phyloP scores from a whole-genome alignment of 2,113 vertebrate species.

The Azemiops feae region DNA sequence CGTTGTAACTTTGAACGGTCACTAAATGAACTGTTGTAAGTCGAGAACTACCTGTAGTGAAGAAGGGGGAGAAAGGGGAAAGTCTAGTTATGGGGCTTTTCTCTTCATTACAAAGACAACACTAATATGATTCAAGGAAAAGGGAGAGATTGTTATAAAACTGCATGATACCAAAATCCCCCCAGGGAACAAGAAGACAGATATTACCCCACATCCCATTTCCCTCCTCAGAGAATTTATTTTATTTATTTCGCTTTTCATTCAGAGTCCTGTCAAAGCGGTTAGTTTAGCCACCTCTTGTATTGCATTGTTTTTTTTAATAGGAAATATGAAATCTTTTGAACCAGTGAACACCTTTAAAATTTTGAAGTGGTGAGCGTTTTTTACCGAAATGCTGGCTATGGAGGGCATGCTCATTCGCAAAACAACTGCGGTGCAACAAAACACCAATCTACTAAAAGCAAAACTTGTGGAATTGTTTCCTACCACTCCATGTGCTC shows the following conservation, averaged over 20 bases:
- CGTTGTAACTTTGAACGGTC: neutral
- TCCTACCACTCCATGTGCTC: neutral
- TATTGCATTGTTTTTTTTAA: neutral
- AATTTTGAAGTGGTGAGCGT: neutral
- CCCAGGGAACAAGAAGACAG: neutral
- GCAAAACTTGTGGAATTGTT: neutral
- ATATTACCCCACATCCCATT: neutral
- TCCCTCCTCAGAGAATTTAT: neutral
- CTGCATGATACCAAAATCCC: neutral
- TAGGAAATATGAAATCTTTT: neutral
- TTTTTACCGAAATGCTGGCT: neutral
- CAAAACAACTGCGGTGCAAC: neutral
- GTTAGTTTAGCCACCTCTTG: neutral
- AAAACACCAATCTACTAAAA: neutral
- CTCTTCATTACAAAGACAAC: neutral
- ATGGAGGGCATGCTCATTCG: neutral
- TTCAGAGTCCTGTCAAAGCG: neutral
- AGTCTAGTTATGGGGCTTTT: neutral
- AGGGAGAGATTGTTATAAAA: neutral
- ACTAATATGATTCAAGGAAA: neutral
- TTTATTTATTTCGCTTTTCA: neutral
- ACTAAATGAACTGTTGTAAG: neutral
- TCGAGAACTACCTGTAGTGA: neutral
- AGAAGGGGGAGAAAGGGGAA: neutral
- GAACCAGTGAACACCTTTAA: neutral